Base-by-base conservation (phyloP, 2,113 vertebrate genomes). In the Eretmochelys imbricata region DNA sequence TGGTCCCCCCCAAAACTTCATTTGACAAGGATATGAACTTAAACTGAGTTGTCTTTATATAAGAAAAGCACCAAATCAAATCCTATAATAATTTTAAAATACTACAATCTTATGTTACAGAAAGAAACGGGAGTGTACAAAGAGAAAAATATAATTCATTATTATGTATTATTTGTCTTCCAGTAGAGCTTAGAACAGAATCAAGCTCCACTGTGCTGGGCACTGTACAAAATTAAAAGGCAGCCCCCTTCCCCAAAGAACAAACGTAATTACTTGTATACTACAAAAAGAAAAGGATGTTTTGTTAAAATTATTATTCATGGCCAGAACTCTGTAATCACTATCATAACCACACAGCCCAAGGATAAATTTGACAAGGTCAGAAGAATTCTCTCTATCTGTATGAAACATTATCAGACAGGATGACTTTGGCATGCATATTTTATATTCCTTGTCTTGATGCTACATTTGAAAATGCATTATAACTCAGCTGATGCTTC, bases 1-100 rank as follows among this genome's bases (percentile, higher is more conserved):
- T 46, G 78, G 85, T 83, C 89, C 69, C 83, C 84, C 65, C 84
- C 27, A 51, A 79, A 42, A 51, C 81, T 92, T 95, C 94, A 95
- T 94, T 92, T 89, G 96, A 97, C 93, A 90, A 89, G n/a, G 62
- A 62, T 22, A 69, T 96, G 94, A 95, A 94, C 91, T 94, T 94
- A 42, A 38, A 94, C 90, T 89, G 86, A 94, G 88, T 94, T 95
- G 81, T 96, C 75, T 95, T 90, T 82, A 91, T 87, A 89, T 29
- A 84, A 11, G 10, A 31, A 57, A 62, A n/a, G 78, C 78, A 94
- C 38, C 19, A 83, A 89, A 10, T 20, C 4, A 88, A 90, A 93
- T 65, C 25, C 57, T 79, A 82, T 42, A 90, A 88, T 85, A 54
- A 79, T 27, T 85, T 90, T 78, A 80, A 89, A 91, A 87, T 27